Conservation (phyloP, 2,113 vertebrate species). For the Sebastes schlegelii region DNA sequence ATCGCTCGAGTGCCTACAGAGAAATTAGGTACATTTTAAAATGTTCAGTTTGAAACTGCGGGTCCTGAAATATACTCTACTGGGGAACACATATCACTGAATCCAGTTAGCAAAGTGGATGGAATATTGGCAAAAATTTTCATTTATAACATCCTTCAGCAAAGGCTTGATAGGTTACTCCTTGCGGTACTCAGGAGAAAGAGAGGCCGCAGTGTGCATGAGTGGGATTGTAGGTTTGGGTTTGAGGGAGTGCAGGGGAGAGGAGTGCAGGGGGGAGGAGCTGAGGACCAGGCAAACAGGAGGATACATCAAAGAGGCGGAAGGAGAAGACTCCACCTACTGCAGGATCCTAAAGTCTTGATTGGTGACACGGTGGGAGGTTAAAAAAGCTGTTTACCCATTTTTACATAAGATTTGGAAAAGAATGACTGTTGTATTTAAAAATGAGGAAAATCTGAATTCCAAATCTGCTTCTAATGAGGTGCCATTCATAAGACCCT, state of each 20-base stretch:
- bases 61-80: constrained; percentile 44
- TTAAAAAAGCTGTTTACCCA: constrained; percentile 64
- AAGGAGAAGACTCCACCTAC: constrained; percentile 74
- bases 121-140: constrained; percentile 98
- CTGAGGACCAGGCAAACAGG: constrained; percentile 78
- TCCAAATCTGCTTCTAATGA: constrained; percentile 64
- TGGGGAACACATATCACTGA: constrained; percentile 94
- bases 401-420: constrained; percentile 37
- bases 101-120: constrained; percentile 94
- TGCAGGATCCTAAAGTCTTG: constrained; percentile 73
- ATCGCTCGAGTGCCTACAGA: constrained; percentile 28
- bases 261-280: constrained; percentile 75
- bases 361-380: constrained; percentile 67
- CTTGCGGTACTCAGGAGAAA: constrained; percentile 95
- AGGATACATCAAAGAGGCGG: constrained; percentile 77
- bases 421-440: constrained; percentile 58
- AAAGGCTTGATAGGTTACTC: constrained; percentile 99
- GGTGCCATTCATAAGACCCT: constrained; percentile 70
- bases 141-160: constrained; percentile 99
- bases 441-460: constrained; percentile 58
- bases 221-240: constrained; percentile 75
- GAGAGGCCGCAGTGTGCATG: constrained; percentile 82
- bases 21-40: constrained; percentile 29
- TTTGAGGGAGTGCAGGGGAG: constrained; percentile 73
- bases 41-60: constrained; percentile 29